Evolutionary conservation across 2,797 vertebrate species (phyloP).

Genomic region (Loriculus beryllinus): DNA sequence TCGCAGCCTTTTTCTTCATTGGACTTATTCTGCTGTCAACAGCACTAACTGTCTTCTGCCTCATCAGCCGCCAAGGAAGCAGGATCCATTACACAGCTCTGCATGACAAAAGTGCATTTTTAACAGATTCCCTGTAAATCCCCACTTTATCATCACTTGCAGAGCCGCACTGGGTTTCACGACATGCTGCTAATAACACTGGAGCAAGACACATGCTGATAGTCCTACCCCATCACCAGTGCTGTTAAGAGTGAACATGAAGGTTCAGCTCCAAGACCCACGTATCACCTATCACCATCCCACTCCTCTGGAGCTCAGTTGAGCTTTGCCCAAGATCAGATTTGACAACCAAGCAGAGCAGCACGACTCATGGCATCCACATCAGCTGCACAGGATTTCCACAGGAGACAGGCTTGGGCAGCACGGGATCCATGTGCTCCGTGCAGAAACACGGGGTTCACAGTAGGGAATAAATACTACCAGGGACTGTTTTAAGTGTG

Average conservation of each 20-base stretch:
- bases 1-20: constrained; percentile 54
- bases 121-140: constrained; percentile 63
- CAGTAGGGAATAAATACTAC: neutral
- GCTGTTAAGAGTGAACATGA: neutral
- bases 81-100: constrained; percentile 62
- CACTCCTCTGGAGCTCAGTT: neutral
- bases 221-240: neutral
- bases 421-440: neutral
- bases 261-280: neutral
- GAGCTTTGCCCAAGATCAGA: neutral
- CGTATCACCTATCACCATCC: neutral
- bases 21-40: constrained; percentile 67
- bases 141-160: neutral
- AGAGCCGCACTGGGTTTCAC: neutral
- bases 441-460: neutral
- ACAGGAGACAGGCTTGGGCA: neutral
- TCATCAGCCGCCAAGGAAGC: constrained; percentile 42
- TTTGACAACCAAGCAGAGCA: neutral
- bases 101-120: constrained; percentile 60
- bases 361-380: neutral
- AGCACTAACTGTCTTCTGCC: constrained; percentile 27
- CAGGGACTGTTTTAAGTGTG: neutral
- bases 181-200: neutral
- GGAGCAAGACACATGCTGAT: neutral
- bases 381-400: neutral